Conservation (phyloP, 1,140 invertebrate species). For the Stenopsyche tienmushanensis region DNA sequence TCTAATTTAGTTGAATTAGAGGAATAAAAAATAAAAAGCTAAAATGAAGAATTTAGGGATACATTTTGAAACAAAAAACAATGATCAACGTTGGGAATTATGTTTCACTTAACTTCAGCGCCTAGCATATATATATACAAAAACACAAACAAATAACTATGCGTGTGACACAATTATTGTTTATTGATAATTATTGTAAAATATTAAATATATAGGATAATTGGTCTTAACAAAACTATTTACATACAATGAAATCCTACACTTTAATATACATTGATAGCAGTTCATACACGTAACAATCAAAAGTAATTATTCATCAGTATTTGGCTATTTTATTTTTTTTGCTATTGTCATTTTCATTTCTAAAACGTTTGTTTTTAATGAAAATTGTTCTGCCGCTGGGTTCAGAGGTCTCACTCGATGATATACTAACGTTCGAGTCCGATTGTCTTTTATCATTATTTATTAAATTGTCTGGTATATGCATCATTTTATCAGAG, state of each 20-base stretch:
- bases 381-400: slow-evolving; percentile 13
- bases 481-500: slow-evolving; percentile 32
- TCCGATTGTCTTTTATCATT: slow-evolving; percentile 32
- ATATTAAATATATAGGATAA: slow-evolving; percentile 26
- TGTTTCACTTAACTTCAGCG: too few relatives aligned
- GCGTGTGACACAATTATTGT: too few relatives aligned
- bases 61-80: too few relatives aligned
- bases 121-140: too few relatives aligned
- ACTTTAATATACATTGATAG: slow-evolving; percentile 11
- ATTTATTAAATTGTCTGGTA: slow-evolving; percentile 32
- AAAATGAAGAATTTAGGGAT: too few relatives aligned
- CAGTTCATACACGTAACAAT: slow-evolving; percentile 13
- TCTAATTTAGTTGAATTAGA: too few relatives aligned
- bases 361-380: slow-evolving; percentile 31
- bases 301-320: slow-evolving; percentile 27
- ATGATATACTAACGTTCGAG: slow-evolving; percentile 19
- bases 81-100: too few relatives aligned
- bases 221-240: slow-evolving; percentile 7
- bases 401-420: slow-evolving; percentile 26
- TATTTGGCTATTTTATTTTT: slow-evolving; percentile 34
- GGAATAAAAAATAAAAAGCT: too few relatives aligned
- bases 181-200: slow-evolving; percentile 18
- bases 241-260: slow-evolving; percentile 20
- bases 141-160: too few relatives aligned
- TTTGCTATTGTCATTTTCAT: slow-evolving; percentile 34